Percentiles rank a stretch among this genome's conserved stretches.
These are phyloP conservation scores for Aurelia aurita complex sp. Pacific DNA, from an alignment of 30 jellyfish, hydroid and myxozoan genomes.

Conservation along the genomic window DNA sequence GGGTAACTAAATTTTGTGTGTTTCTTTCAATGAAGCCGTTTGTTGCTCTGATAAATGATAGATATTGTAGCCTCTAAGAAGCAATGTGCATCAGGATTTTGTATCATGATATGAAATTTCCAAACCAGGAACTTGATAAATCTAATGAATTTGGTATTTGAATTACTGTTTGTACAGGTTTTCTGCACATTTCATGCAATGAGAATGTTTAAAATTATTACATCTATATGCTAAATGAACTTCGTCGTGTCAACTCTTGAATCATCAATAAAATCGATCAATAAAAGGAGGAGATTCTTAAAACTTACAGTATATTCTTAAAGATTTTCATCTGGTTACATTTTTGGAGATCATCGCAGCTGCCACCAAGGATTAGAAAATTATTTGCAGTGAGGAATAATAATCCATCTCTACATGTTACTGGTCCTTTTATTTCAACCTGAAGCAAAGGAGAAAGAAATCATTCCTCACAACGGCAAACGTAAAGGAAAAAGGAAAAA, in stretches of 20 bases:
- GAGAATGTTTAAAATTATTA: too few relatives aligned
- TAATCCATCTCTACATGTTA: constrained; percentile 62
- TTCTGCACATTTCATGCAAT: too few relatives aligned
- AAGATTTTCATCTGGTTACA: constrained; percentile 21
- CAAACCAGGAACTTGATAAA: too few relatives aligned
- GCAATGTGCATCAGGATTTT: neutral
- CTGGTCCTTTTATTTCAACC: constrained; percentile 78
- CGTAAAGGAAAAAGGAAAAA: too few relatives aligned
- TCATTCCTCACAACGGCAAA: too few relatives aligned
- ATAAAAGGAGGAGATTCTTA: neutral
- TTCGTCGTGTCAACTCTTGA: too few relatives aligned
- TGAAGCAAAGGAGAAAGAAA: neutral
- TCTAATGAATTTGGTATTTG: too few relatives aligned
- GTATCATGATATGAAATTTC: too few relatives aligned
- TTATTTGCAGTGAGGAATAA: constrained; percentile 63
- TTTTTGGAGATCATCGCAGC: constrained; percentile 64
- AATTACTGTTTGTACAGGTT: too few relatives aligned
- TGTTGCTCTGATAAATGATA: neutral
- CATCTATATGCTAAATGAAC: too few relatives aligned
- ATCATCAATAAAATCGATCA: neutral
- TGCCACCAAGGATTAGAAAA: constrained; percentile 82
- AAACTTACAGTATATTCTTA: constrained; percentile 29
- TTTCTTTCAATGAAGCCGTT: neutral
- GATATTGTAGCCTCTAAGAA: neutral
- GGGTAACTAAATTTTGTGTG: neutral